These are phyloP conservation scores for Cariama cristata DNA, from an alignment of 2,113 vertebrate genomes.

Conservation along the genomic window DNA sequence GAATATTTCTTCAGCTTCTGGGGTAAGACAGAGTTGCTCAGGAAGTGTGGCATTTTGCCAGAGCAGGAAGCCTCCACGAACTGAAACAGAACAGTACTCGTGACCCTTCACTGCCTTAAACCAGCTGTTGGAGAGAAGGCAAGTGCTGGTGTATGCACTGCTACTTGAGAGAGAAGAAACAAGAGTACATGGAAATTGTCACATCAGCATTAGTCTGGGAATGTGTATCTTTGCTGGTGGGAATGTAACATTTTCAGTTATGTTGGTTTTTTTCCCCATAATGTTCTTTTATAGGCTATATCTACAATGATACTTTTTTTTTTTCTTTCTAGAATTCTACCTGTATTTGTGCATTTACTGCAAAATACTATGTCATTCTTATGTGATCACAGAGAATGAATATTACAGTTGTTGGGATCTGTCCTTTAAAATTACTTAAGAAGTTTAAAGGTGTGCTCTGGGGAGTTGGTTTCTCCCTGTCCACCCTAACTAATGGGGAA, in stretches of 20 bases:
- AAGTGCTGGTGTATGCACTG: neutral
- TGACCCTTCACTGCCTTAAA: slow-evolving; percentile 4
- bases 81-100: neutral
- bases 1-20: slow-evolving; percentile 31
- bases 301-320: neutral
- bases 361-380: neutral
- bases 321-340: neutral
- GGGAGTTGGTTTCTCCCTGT: neutral
- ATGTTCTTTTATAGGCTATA: neutral
- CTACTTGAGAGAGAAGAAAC: neutral
- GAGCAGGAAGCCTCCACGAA: slow-evolving; percentile 24
- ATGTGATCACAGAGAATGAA: neutral
- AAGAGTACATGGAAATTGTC: neutral
- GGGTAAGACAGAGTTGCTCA: slow-evolving; percentile 7
- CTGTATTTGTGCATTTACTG: neutral
- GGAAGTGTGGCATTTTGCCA: slow-evolving; percentile 38
- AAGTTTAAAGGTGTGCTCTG: neutral
- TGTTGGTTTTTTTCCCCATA: neutral
- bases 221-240: neutral
- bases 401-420: neutral
- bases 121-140: neutral
- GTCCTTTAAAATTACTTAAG: neutral
- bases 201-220: neutral
- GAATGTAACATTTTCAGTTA: neutral
- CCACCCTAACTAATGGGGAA: neutral